Base-by-base conservation (phyloP, 2,888 invertebrate genomes). In the Drosophila merina region DNA sequence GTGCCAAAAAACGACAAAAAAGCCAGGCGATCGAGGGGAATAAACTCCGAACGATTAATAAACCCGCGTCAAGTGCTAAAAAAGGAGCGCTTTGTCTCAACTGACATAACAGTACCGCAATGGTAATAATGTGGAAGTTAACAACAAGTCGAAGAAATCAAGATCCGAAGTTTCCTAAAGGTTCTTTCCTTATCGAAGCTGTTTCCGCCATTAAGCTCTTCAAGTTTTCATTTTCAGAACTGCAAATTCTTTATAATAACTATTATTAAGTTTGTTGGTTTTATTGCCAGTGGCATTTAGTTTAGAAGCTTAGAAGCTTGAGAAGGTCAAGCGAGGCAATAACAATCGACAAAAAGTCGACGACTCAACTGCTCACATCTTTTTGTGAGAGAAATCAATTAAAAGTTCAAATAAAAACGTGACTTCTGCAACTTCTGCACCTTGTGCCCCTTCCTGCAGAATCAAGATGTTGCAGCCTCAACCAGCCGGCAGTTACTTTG, bases 281-380 rank as follows among this genome's bases (percentile, higher is more conserved):
- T 28, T 52, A 38, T 69, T 58, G 54, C 54, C 26, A 7, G 38
- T 64, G 72, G 64, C 70, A 72, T 72, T 72, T 72, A 26, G 44
- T 4, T 20, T 14, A 12, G 33, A 36, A 40, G 14, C 26, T 28
- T 14, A 12, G 33, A 36, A 40, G 14, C 26, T 48, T 38, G 58
- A 59, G 70, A 72, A 72, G 63, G 72, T 70, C 72, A 69, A 50
- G 59, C 50, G 25, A 25, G 14, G 36, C 36, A 50, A 26, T 31
- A 56, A 56, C 40, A 42, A 57, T 44, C 38, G 56, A 42, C 28
- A 62, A 45, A 55, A 31, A 67, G 33, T 28, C 20, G 2, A 26
- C 26, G 31, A 40, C 3, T 50, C 28, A 44, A 40, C 14, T 9
- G 30, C 30, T 20, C 28, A 51, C 40, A 36, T 36, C 28, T 30